These are phyloP conservation scores for Vulpes lagopus DNA, from an alignment of 2,113 vertebrate genomes.

Conservation along the genomic window DNA sequence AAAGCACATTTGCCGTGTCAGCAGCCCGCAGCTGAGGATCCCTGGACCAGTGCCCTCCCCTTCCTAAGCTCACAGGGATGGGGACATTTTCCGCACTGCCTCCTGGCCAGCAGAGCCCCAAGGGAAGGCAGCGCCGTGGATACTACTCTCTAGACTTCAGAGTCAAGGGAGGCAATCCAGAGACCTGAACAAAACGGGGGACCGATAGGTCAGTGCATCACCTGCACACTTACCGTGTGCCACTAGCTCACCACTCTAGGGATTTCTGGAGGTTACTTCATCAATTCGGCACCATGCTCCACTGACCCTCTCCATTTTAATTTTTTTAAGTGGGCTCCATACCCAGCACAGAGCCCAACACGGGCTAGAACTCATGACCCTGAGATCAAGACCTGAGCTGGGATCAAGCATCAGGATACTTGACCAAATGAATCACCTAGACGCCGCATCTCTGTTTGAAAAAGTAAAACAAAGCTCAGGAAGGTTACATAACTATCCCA, in stretches of 20 bases:
- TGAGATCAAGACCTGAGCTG: background rate
- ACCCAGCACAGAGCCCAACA: background rate
- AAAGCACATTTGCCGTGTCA: background rate
- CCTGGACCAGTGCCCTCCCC: background rate
- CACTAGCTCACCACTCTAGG: background rate
- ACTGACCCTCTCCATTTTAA: background rate
- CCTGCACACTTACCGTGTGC: background rate
- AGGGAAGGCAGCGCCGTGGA: rapidly evolving
- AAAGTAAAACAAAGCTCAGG: background rate
- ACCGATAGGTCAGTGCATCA: background rate
- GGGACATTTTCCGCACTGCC: background rate
- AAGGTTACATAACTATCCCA: background rate
- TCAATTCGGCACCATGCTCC: background rate
- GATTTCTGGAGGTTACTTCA: background rate
- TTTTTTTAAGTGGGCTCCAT: background rate
- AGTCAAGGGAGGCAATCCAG: rapidly evolving
- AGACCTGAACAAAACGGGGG: rapidly evolving
- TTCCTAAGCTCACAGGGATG: background rate
- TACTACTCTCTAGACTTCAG: too few relatives aligned
- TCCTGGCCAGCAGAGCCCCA: background rate
- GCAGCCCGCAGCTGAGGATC: background rate
- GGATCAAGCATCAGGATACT: background rate
- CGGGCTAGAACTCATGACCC: background rate
- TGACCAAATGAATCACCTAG: background rate
- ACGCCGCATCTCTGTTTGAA: background rate